phyloP scores from a whole-genome alignment of 2,797 vertebrate species.

The Valencia hispanica region DNA sequence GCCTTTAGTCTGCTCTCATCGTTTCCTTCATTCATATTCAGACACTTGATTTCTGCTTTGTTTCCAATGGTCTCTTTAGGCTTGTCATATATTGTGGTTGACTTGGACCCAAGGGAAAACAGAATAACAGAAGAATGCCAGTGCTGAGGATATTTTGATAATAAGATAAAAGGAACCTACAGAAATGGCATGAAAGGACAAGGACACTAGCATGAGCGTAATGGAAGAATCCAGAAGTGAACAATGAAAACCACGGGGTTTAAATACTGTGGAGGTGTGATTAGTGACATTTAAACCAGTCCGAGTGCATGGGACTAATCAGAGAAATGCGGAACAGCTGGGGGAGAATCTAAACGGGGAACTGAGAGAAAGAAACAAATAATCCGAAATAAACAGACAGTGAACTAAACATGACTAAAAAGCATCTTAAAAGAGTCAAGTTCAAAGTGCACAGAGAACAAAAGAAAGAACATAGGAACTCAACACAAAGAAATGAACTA shows the following conservation, averaged over 20 bases:
- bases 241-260: neutral
- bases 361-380: neutral
- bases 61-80: neutral
- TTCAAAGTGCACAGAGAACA: too few relatives aligned
- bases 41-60: neutral
- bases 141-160: neutral
- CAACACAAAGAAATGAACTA: too few relatives aligned
- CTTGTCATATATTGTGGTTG: neutral
- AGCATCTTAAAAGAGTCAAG: too few relatives aligned
- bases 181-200: neutral
- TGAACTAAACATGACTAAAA: neutral
- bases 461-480: too few relatives aligned
- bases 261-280: neutral
- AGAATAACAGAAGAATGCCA: neutral
- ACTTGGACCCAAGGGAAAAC: neutral
- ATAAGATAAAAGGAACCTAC: neutral
- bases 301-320: neutral
- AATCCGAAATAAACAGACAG: neutral
- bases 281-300: neutral
- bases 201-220: neutral
- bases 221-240: neutral
- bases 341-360: neutral
- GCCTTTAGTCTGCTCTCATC: neutral
- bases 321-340: neutral
- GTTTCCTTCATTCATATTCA: neutral